A percentile compares a stretch with the other conserved stretches of the same genome.
phyloP scores from a whole-genome alignment of 2,113 vertebrate genomes.

The Morone saxatilis region DNA sequence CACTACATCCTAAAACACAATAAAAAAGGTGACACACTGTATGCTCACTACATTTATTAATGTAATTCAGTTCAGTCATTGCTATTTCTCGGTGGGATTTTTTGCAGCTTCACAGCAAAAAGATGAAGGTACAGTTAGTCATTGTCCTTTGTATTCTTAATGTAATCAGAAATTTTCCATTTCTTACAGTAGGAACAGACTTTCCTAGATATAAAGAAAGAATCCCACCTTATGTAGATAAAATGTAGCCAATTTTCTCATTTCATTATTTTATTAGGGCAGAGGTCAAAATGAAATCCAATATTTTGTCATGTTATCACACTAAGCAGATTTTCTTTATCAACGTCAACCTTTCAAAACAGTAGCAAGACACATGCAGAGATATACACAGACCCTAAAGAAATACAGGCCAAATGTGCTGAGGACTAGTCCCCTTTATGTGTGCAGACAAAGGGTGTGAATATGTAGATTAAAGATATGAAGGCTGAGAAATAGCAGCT shows the following conservation, averaged over 20 bases:
- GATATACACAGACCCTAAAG: slow-evolving; percentile 2
- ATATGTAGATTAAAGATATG: slow-evolving; percentile 45
- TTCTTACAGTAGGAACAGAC: neutral
- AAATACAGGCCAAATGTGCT: slow-evolving; percentile 6
- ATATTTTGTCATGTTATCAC: slow-evolving; percentile 10
- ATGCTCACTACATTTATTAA: neutral
- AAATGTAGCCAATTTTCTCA: slow-evolving; percentile 9
- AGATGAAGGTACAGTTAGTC: neutral
- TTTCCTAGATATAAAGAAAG: neutral
- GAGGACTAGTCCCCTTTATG: neutral
- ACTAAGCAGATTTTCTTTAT: slow-evolving; percentile 39
- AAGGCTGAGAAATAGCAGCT: slow-evolving; percentile 45
- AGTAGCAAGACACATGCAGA: neutral
- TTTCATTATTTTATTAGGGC: slow-evolving; percentile 6
- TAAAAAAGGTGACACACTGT: neutral
- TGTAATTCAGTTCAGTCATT: neutral
- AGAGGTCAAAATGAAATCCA: slow-evolving; percentile 8
- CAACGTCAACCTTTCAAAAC: slow-evolving; percentile 18
- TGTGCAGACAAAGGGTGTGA: slow-evolving; percentile 35
- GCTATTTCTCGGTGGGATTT: neutral
- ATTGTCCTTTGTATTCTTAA: neutral
- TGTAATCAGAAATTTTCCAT: neutral
- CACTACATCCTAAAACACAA: neutral
- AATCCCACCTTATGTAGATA: slow-evolving; percentile 6
- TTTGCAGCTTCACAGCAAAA: neutral